Evolutionary conservation across 2,797 vertebrate species (phyloP), one percentile per base, ranked within the genome.

Genomic region (Etheostoma nigrum): DNA sequence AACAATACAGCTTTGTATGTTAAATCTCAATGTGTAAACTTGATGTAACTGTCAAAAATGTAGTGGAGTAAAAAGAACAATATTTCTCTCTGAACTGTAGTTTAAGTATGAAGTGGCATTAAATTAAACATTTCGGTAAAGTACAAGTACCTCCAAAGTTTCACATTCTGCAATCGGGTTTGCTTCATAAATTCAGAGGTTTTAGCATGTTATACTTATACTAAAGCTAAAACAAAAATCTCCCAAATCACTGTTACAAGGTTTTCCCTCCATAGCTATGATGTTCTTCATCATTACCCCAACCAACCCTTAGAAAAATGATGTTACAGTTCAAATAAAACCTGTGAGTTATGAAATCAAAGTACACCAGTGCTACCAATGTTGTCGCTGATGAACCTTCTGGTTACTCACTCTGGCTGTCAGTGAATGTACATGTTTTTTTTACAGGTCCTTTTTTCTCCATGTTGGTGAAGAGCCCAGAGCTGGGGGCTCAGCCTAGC

Each of bases 361-460:
- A 68, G 42, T 30, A 21, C 4, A 42, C 3, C 3, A 53, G 5
- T 53, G 48, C 11, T 12, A 25, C 51, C 25, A 44, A 11, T 48
- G 21, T 30, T 68, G 48, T 7, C 36, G 23, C 70, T 72, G 44
- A 59, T 18, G 2, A 40, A 30, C n/a, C 18, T 47, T 30, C 9
- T 51, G 3, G 14, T 1, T 21, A 2, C 3, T 67, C 3, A 33
- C 59, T 63, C 30, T 12, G 65, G 27, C 61, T 27, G 27, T 54
- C 44, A 4, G 6, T 16, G 23, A 42, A 44, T 49, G 2, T 21
- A 45, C 25, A 2, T 18, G 7, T 25, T 12, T 27, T 36, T 36
- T 36, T 54, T 72, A 19, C 87, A 97, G 97, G 93, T 67, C 96
- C 97, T 0, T 67, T 97, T 78, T 97, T 97, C 90, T 95, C 95